Conservation (phyloP, 1,140 invertebrate genomes). For the Zaprionus inermis region DNA sequence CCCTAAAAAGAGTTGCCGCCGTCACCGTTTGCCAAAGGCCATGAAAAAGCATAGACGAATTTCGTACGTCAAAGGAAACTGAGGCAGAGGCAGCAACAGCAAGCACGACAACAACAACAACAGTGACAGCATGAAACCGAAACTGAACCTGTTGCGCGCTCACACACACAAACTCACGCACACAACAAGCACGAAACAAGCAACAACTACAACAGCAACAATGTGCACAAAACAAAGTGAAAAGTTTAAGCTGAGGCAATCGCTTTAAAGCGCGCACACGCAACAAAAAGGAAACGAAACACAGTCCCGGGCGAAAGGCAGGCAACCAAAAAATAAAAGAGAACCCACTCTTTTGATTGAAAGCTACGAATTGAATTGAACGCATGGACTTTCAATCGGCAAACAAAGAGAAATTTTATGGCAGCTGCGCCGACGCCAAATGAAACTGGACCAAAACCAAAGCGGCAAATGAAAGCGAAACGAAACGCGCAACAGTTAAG, state of each 20-base stretch:
- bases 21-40: no score
- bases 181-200: constrained; percentile 53
- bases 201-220: constrained; percentile 34
- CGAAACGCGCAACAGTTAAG: constrained; percentile 33
- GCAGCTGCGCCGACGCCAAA: constrained; percentile 39
- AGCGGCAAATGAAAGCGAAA: constrained; percentile 30
- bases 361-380: constrained; percentile 17
- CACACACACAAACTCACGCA: constrained; percentile 51
- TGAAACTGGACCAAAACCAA: constrained; percentile 35
- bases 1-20: constrained; percentile 51
- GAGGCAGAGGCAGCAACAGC: no score
- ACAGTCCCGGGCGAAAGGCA: neutral
- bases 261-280: constrained; percentile 42
- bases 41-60: constrained; percentile 56
- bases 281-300: constrained; percentile 31
- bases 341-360: constrained; percentile 28
- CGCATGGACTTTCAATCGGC: neutral
- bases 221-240: constrained; percentile 30
- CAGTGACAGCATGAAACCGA: constrained; percentile 12
- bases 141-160: constrained; percentile 72
- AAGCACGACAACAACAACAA: neutral
- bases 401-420: constrained; percentile 3
- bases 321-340: neutral
- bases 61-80: constrained; percentile 27
- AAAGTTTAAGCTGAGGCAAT: constrained; percentile 34